phyloP scores from a whole-genome alignment of 2,113 vertebrate species.

The Proteles cristata region DNA sequence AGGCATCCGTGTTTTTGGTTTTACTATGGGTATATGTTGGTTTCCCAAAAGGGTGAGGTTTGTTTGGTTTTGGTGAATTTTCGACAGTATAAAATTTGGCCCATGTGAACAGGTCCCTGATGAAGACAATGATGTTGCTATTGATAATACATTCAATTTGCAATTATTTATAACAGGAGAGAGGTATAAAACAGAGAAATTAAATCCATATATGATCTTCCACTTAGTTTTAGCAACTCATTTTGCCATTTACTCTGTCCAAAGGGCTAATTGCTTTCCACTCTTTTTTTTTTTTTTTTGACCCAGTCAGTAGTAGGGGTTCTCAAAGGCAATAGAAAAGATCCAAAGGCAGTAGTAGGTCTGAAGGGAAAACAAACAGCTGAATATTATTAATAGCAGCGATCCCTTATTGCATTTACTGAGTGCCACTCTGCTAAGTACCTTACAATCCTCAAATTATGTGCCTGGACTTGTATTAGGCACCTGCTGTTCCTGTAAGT shows the following conservation, averaged over 20 bases:
- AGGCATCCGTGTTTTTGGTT: neutral
- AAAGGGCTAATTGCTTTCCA: neutral
- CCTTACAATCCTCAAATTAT: neutral
- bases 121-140: neutral
- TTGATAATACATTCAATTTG: neutral
- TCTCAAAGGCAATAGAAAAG: neutral
- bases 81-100: neutral
- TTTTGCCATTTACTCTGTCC: neutral
- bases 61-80: neutral
- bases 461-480: neutral
- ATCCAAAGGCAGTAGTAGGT: neutral
- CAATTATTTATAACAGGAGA: constrained; percentile 1
- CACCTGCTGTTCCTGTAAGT: neutral
- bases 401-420: neutral
- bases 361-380: neutral
- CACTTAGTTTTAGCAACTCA: constrained; percentile 12
- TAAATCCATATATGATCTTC: neutral
- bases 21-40: neutral
- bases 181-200: neutral
- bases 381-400: neutral
- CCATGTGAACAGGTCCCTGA: neutral
- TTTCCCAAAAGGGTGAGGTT: neutral
- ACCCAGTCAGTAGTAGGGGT: neutral
- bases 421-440: neutral
- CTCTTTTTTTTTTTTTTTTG: neutral